These are phyloP conservation scores for Heteromurus nitidus DNA, from an alignment of 2,888 invertebrate genomes.

Conservation along the genomic window DNA sequence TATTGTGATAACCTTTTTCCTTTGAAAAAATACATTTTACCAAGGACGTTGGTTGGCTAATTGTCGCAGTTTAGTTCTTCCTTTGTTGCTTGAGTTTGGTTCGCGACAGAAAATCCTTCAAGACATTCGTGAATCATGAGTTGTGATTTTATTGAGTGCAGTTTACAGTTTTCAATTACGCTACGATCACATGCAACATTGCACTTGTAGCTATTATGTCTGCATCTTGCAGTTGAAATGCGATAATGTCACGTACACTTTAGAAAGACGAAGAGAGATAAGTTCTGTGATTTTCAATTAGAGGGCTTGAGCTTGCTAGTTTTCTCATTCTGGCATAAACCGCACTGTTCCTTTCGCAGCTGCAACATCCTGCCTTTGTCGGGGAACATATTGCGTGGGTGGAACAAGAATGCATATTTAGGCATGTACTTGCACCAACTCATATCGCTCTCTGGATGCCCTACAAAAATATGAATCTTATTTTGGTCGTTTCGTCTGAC, in stretches of 20 bases:
- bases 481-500: neutral
- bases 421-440: neutral
- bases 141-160: slow-evolving; percentile 9
- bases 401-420: slow-evolving; percentile 17
- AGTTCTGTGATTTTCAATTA: slow-evolving; percentile 58
- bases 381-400: slow-evolving; percentile 37
- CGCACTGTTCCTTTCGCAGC: neutral
- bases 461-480: slow-evolving; percentile 31
- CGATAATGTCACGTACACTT: slow-evolving; percentile 24
- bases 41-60: neutral
- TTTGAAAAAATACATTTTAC: neutral
- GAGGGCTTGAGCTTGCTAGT: slow-evolving; percentile 50
- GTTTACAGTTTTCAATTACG: no score
- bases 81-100: no score
- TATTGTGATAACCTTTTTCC: neutral
- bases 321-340: neutral
- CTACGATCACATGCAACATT: neutral
- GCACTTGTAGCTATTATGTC: slow-evolving; percentile 35
- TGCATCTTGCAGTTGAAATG: slow-evolving; percentile 50
- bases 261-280: slow-evolving; percentile 22
- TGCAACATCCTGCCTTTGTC: slow-evolving; percentile 10
- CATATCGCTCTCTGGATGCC: slow-evolving; percentile 15
- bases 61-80: neutral
- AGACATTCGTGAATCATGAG: neutral
- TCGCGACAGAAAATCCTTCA: neutral